These are phyloP conservation scores for Desmodus rotundus DNA, from an alignment of 2,113 vertebrate genomes.

Conservation along the genomic window DNA sequence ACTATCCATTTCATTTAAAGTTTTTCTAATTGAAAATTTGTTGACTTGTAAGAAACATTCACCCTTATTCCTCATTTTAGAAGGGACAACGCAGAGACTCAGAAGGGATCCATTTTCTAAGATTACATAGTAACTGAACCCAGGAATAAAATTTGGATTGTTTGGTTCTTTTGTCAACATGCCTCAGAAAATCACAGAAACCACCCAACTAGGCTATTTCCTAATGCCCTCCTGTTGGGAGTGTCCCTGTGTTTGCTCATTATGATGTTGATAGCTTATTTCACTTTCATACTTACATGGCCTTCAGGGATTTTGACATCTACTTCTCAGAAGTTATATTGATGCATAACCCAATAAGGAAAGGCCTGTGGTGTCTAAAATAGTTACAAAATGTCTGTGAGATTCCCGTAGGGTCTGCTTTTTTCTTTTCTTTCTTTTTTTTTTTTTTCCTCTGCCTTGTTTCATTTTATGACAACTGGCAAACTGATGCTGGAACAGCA, in stretches of 20 bases:
- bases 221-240: not conserved
- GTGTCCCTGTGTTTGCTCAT: not conserved
- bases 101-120: not conserved
- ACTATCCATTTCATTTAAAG: not conserved
- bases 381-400: conserved; percentile 39
- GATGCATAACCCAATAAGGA: not conserved
- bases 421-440: not conserved
- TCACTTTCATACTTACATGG: not conserved
- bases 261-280: conserved; percentile 13
- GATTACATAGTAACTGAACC: not conserved
- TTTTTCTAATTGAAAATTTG: not conserved
- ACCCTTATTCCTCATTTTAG: not conserved
- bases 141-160: not conserved
- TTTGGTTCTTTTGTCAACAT: conserved; percentile 7
- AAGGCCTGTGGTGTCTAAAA: conserved; percentile 43
- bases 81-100: not conserved
- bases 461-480: conserved; percentile 41
- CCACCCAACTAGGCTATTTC: not conserved
- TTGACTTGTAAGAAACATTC: not conserved
- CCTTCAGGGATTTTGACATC: not conserved
- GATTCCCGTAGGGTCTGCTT: conserved; percentile 27
- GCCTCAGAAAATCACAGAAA: not conserved
- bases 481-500: not conserved
- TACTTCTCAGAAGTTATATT: conserved; percentile 34
- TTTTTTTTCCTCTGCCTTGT: not conserved